These are phyloP conservation scores for Podarcis muralis DNA, from an alignment of 2,113 vertebrate species.

Conservation along the genomic window DNA sequence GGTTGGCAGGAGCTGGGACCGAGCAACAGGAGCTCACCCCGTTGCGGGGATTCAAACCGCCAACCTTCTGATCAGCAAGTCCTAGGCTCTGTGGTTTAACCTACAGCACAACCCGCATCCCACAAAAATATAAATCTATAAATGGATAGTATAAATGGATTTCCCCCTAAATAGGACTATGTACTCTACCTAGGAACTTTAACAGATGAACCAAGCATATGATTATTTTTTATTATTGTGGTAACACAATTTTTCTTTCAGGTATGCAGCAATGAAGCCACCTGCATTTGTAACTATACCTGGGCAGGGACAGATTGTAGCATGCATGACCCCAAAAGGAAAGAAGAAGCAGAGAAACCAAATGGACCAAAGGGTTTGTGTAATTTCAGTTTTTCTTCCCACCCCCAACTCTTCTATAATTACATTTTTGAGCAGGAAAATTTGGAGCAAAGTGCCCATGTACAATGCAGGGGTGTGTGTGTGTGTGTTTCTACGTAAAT, in stretches of 20 bases:
- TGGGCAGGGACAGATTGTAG: slow-evolving; percentile 99
- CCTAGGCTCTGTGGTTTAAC: too few relatives aligned
- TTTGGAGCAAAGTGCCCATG: background rate
- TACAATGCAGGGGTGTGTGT: slow-evolving; percentile 13
- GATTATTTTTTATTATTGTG: background rate
- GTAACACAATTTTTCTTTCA: slow-evolving; percentile 61
- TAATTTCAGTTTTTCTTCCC: slow-evolving; percentile 73
- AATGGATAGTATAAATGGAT: background rate
- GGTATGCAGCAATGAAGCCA: slow-evolving; percentile 98
- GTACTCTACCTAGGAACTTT: background rate
- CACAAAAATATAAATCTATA: too few relatives aligned
- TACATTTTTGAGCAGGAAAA: slow-evolving; percentile 14
- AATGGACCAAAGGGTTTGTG: slow-evolving; percentile 96
- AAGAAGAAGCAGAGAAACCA: slow-evolving; percentile 79
- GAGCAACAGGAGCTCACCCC: too few relatives aligned
- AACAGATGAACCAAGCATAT: background rate
- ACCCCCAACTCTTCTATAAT: background rate
- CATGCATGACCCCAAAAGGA: slow-evolving; percentile 91
- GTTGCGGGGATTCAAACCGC: too few relatives aligned
- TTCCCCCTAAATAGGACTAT: background rate
- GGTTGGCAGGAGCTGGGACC: too few relatives aligned
- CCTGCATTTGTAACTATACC: slow-evolving; percentile 93
- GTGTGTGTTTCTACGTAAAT: slow-evolving; percentile 34
- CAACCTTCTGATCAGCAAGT: too few relatives aligned
- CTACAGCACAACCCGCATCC: too few relatives aligned